phyloP scores from a whole-genome alignment of 2,113 vertebrate genomes.

The Actenoides hombroni region DNA sequence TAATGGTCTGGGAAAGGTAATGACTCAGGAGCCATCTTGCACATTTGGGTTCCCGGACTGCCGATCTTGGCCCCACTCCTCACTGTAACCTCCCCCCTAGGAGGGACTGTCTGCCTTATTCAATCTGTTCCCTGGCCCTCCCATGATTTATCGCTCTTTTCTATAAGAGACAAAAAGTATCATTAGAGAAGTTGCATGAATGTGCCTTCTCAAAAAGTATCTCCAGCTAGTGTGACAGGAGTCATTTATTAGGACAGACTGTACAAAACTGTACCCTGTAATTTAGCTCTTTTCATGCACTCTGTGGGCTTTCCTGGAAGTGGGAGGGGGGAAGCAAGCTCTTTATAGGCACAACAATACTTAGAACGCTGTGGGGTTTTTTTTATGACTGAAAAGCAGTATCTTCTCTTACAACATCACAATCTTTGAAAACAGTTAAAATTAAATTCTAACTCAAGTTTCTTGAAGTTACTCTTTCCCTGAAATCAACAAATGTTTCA shows the following conservation, averaged over 20 bases:
- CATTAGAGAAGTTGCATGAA: background rate
- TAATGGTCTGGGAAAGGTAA: background rate
- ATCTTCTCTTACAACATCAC: background rate
- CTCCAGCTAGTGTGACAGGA: background rate
- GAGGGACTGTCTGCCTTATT: background rate
- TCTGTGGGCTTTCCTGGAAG: background rate
- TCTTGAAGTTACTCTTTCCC: conserved; percentile 11
- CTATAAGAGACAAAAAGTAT: background rate
- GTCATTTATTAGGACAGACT: background rate
- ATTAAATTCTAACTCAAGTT: background rate
- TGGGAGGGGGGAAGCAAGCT: background rate
- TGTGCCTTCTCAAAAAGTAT: background rate
- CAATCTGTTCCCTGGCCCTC: background rate
- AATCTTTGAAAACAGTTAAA: background rate
- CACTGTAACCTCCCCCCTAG: background rate
- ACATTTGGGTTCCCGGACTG: background rate
- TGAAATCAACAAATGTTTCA: conserved; percentile 17
- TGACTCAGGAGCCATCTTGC: background rate
- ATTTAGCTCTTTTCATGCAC: background rate
- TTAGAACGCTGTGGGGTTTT: background rate
- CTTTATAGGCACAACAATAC: background rate
- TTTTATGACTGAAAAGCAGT: background rate
- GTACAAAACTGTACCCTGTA: background rate
- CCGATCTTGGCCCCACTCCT: background rate
- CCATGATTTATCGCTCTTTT: background rate